Evolutionary conservation across 1,140 invertebrate genomes (phyloP).

Genomic region (Gyrodactylus salaris): DNA sequence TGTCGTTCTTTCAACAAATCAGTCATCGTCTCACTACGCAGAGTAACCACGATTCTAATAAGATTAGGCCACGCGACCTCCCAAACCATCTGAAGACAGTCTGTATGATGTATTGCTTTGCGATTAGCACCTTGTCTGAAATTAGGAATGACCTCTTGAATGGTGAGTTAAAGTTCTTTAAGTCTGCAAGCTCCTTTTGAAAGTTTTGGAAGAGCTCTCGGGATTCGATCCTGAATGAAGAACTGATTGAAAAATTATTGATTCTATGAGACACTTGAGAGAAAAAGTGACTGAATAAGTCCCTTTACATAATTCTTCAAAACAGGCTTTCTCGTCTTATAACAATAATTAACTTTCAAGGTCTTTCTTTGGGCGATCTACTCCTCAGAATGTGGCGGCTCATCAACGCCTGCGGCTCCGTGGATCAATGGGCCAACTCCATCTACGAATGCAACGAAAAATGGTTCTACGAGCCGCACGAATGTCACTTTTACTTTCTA

Average conservation of each 20-base stretch:
- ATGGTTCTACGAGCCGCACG: background rate
- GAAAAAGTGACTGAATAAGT: too few relatives aligned
- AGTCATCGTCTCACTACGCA: background rate
- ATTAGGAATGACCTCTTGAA: background rate
- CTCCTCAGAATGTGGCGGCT: background rate
- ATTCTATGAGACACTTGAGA: too few relatives aligned
- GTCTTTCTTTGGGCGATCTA: background rate
- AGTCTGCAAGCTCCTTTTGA: background rate
- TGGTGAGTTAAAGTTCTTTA: slow-evolving; percentile 1
- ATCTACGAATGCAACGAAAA: background rate
- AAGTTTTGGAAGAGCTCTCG: too few relatives aligned
- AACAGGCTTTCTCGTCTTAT: background rate
- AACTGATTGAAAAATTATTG: too few relatives aligned
- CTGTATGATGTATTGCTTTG: slow-evolving; percentile 2
- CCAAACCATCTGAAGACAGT: background rate
- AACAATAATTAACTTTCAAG: background rate
- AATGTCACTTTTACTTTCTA: background rate
- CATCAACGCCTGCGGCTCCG: background rate
- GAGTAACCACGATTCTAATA: background rate
- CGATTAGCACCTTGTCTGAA: background rate
- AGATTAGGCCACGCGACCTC: background rate
- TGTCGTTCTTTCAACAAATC: background rate
- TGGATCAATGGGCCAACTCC: background rate
- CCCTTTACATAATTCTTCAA: too few relatives aligned
- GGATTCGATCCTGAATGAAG: too few relatives aligned